A percentile compares a stretch with the other conserved stretches of the same genome.
phyloP scores from a whole-genome alignment of 64 coral and sea anemone genomes.

The Anthopleura sola region DNA sequence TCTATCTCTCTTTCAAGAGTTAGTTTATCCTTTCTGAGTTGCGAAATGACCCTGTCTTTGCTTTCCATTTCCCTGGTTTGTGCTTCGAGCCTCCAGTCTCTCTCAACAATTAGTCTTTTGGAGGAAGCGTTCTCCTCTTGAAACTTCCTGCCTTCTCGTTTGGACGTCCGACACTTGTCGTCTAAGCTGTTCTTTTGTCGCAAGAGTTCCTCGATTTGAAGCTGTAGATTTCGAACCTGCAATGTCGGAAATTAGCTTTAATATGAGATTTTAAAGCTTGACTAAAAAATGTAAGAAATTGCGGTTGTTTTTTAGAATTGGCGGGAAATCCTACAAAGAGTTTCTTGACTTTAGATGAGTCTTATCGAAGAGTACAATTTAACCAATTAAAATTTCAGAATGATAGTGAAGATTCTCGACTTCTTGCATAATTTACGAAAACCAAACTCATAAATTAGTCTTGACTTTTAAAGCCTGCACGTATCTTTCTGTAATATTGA shows the following conservation, averaged over 20 bases:
- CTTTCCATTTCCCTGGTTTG: constrained; percentile 3
- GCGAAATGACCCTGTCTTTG: constrained; percentile 16
- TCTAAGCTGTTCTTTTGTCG: constrained; percentile 15
- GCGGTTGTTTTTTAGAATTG: no score
- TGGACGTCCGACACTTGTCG: neutral
- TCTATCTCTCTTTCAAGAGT: neutral
- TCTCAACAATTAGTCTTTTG: constrained; percentile 12
- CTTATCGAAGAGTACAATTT: no score
- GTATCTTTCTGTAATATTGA: no score
- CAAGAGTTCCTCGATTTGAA: constrained; percentile 19
- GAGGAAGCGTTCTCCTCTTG: constrained; percentile 16
- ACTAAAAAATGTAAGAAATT: no score
- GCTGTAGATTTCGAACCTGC: constrained; percentile 13
- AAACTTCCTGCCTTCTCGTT: constrained; percentile 12
- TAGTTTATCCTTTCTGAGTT: constrained; percentile 25
- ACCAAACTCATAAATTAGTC: no score
- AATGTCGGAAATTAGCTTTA: neutral
- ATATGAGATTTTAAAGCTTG: neutral
- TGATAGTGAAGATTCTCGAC: no score
- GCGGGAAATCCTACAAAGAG: no score
- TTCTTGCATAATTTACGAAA: no score
- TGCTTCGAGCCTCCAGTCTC: constrained; percentile 13
- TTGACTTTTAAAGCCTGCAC: no score
- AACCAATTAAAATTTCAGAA: no score
- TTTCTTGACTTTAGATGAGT: no score